Conservation (phyloP, 2,113 vertebrate genomes). For the Galeopterus variegatus region DNA sequence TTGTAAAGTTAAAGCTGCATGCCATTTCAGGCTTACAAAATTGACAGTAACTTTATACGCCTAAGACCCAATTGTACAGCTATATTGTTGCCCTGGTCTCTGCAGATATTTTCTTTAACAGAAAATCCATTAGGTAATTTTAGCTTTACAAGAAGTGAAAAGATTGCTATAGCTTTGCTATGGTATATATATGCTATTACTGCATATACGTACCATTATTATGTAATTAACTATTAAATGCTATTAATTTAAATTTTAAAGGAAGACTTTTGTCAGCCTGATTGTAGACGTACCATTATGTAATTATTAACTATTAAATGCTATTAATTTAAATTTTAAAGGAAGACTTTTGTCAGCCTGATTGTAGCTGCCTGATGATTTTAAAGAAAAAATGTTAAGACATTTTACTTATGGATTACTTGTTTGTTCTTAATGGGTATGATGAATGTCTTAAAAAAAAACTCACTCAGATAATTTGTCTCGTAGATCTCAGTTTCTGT, state of each 20-base stretch:
- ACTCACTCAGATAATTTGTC: not conserved
- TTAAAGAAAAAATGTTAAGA: slow-evolving; percentile 51
- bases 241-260: slow-evolving; percentile 46
- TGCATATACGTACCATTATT: not conserved
- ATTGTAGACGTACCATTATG: not conserved
- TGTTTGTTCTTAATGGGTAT: not conserved
- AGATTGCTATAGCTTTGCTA: not conserved
- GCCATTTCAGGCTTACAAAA: not conserved
- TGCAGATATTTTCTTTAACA: not conserved
- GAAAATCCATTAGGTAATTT: not conserved
- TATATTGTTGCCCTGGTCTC: not conserved
- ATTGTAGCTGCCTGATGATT: not conserved
- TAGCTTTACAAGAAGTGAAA: not conserved
- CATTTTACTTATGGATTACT: not conserved
- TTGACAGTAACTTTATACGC: not conserved
- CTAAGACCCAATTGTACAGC: not conserved
- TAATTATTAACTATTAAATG: slow-evolving; percentile 19
- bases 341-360: not conserved
- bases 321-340: slow-evolving; percentile 46
- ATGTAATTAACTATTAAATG: not conserved
- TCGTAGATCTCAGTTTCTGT: not conserved
- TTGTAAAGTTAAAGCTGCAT: not conserved
- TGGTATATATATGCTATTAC: not conserved
- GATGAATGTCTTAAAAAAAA: not conserved
- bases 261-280: not conserved